A percentile compares a stretch with the other conserved stretches of the same genome.
These are phyloP conservation scores for Notodonta ziczac DNA, from an alignment of 2,888 invertebrate genomes.

Conservation along the genomic window DNA sequence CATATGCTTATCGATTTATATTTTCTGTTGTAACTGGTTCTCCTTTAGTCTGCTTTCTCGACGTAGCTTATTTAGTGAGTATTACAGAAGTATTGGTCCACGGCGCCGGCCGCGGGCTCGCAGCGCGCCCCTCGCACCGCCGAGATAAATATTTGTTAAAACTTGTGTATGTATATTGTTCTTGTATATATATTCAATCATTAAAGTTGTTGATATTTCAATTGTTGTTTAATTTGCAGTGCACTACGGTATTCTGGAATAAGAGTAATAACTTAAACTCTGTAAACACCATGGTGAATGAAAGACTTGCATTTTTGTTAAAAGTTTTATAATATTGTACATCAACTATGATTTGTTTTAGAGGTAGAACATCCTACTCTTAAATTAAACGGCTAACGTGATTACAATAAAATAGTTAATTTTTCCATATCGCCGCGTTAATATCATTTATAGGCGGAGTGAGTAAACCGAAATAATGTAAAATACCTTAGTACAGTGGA, in stretches of 20 bases:
- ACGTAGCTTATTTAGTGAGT: conserved; percentile 8
- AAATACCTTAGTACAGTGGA: conserved; percentile 23
- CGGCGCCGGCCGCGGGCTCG: conserved; percentile 15
- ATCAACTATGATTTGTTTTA: conserved; percentile 82
- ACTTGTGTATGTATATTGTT: conserved; percentile 75
- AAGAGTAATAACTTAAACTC: too few relatives aligned
- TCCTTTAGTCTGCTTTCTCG: not conserved
- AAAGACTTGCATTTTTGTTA: conserved; percentile 58
- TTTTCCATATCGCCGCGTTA: conserved; percentile 65
- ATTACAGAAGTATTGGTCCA: conserved; percentile 7
- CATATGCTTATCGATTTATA: not conserved
- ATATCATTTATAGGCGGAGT: conserved; percentile 80
- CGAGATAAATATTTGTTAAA: conserved; percentile 61
- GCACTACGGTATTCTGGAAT: too few relatives aligned
- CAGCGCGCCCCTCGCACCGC: conserved; percentile 25
- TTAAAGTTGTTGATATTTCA: conserved; percentile 83
- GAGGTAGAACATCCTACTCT: conserved; percentile 84
- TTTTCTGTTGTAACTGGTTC: not conserved
- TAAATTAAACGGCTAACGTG: conserved; percentile 79
- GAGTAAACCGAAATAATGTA: conserved; percentile 59
- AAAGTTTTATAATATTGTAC: conserved; percentile 81
- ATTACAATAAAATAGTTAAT: conserved; percentile 73
- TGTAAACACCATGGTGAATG: not conserved
- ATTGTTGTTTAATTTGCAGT: conserved; percentile 43
- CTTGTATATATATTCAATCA: conserved; percentile 81